Conservation (phyloP, 2,113 vertebrate genomes). For the Caretta caretta region DNA sequence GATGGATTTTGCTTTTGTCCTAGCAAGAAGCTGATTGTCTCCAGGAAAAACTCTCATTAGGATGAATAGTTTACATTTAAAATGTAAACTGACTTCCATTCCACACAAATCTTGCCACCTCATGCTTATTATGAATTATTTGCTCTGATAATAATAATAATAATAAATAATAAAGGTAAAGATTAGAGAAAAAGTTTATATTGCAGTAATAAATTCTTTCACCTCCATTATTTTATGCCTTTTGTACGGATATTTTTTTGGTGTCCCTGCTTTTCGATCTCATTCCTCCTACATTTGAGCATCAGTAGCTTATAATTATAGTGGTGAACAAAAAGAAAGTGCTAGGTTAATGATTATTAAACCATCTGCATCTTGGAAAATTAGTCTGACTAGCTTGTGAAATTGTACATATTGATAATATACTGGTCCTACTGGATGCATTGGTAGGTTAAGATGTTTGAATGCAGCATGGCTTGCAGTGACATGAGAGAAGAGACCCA, state of each 20-base stretch:
- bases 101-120: accelerated
- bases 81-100: not conserved
- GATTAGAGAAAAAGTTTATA: not conserved
- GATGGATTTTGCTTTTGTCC: not conserved
- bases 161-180: not conserved
- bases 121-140: not conserved
- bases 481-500: not conserved
- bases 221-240: not conserved
- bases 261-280: not conserved
- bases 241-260: not conserved
- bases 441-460: not conserved
- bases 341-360: not conserved
- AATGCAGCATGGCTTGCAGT: not conserved
- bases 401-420: not conserved
- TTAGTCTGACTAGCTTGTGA: not conserved
- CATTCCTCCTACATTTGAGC: not conserved
- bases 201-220: not conserved
- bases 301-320: not conserved
- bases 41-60: not conserved
- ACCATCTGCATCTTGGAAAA: not conserved
- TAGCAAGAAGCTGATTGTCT: not conserved
- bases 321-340: not conserved
- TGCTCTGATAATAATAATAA: not conserved
- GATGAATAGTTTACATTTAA: accelerated
- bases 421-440: not conserved